Conservation (phyloP, 2,888 invertebrate genomes). For the Rhodophaea formosa region DNA sequence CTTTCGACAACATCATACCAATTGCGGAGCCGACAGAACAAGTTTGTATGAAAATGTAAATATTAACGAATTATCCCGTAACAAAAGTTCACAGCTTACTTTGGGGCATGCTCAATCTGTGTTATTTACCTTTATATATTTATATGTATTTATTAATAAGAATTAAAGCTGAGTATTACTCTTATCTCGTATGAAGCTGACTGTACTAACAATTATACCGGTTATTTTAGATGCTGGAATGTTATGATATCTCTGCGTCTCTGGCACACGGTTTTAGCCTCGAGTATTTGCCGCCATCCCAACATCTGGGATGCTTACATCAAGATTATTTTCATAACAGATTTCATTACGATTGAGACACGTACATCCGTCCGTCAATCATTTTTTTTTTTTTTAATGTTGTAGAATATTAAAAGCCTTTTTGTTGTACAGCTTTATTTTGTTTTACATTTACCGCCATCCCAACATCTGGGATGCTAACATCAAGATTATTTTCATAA, state of each 20-base stretch:
- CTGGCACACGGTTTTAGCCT: slow-evolving; percentile 52
- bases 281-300: slow-evolving; percentile 18
- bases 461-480: slow-evolving; percentile 11
- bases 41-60: no score
- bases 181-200: no score
- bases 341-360: slow-evolving; percentile 16
- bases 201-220: slow-evolving; percentile 39
- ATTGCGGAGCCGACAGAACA: no score
- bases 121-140: no score
- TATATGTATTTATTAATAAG: no score
- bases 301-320: slow-evolving; percentile 10
- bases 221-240: slow-evolving; percentile 55
- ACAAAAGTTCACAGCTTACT: no score
- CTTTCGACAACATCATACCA: no score
- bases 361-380: slow-evolving; percentile 16
- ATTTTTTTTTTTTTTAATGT: not conserved
- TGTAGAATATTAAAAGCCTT: no score
- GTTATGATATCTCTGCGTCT: slow-evolving; percentile 49
- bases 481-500: slow-evolving; percentile 17
- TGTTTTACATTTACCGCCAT: slow-evolving; percentile 3
- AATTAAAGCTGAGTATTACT: no score
- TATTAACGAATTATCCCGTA: no score
- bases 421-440: no score
- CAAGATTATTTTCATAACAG: slow-evolving; percentile 17
- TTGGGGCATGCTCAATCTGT: no score